Evolutionary conservation across 2,888 invertebrate species (phyloP).

Genomic region (Nomada ruficornis): DNA sequence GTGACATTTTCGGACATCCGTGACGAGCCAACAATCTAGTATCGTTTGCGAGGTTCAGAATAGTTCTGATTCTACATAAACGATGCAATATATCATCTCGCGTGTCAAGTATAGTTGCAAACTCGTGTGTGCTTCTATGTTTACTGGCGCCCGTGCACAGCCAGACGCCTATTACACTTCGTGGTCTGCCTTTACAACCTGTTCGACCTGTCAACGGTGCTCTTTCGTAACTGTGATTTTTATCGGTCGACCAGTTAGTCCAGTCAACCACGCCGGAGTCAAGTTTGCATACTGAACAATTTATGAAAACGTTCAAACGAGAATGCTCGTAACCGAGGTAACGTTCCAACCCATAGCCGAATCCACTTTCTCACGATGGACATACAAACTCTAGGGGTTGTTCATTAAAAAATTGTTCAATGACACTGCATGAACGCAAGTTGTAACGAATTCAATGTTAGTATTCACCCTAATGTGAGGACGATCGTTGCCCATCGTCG

Average conservation of each 20-base stretch:
- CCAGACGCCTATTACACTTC: conserved; percentile 20
- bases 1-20: conserved; percentile 15
- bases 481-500: conserved; percentile 64
- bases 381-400: not conserved
- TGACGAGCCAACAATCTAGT: conserved; percentile 18
- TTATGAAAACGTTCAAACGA: not conserved
- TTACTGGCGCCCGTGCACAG: conserved; percentile 42
- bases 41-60: conserved; percentile 8
- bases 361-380: not conserved
- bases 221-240: conserved; percentile 42
- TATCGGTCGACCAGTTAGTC: not conserved
- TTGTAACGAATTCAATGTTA: not conserved
- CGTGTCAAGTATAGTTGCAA: conserved; percentile 1
- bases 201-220: conserved; percentile 42
- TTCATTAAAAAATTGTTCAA: too few relatives aligned
- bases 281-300: too few relatives aligned
- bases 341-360: not conserved
- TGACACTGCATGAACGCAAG: too few relatives aligned
- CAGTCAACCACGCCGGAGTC: not conserved
- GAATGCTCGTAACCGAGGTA: not conserved
- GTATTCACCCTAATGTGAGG: conserved; percentile 73
- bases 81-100: not conserved
- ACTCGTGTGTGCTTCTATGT: conserved; percentile 16
- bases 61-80: conserved; percentile 19
- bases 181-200: conserved; percentile 41